Base-by-base conservation (phyloP, 1,140 invertebrate genomes). In the Holcopasites calliopsidis region DNA sequence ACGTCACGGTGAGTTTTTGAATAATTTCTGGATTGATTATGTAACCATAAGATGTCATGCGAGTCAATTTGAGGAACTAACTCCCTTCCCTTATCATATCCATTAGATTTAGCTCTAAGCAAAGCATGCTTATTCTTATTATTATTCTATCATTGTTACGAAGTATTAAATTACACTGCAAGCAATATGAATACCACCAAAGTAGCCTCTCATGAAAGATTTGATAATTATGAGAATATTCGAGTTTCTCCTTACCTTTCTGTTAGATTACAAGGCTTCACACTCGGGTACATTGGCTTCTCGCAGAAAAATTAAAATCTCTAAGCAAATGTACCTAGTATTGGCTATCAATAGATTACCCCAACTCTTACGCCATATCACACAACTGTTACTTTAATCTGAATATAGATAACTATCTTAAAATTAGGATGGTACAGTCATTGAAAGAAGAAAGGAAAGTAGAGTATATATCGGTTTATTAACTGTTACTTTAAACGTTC, bases 1-100 rank as follows among this genome's bases (percentile, higher is more conserved):
- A 86, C 72, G 82, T 69, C 82, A 89, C 85, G 85, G 89, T 90
- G 66, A 89, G 88, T 86, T 55, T 62, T 52, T 65, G 55, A 75
- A 13, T 31, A 23, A 49, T n/a, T 8, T 40, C 5, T 49, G 16
- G 23, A 42, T 11, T 33, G 16, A 23, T 28, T 71, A 35, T n/a
- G 8, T 60, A 28, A 16, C 3, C 21, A 13, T 21, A 49, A 31
- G 28, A 5, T 26, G 3, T 18, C 13, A 52, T 6, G 10, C 2
- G 5, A 10, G n/a, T 26, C 18, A 26, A 52, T 18, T 6, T 23
- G 11, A 42, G 2, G 28, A 54, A 0, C 1, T 28, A 38, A 31
- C 8, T 21, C 26, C 74, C 13, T 33, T 54, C n/a, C n/a, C n/a
- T n/a, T n/a, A n/a, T n/a, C n/a, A 57, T 33, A 35, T n/a, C 64